Evolutionary conservation across 1,140 invertebrate genomes (phyloP), one percentile per base, ranked within the genome.

Genomic region (Pseudomyrmex gracilis): DNA sequence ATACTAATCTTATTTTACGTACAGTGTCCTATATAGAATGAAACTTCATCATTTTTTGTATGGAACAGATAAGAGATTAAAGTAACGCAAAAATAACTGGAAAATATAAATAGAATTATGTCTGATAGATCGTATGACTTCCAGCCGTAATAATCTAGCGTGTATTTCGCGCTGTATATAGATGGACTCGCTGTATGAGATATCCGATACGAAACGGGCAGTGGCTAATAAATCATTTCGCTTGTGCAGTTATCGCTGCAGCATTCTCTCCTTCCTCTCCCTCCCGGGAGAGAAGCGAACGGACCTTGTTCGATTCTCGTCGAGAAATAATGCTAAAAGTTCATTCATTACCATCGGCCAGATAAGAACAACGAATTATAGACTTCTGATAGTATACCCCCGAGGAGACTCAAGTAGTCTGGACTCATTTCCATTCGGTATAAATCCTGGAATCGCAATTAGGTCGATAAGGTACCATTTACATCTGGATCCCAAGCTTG

Each of bases 321-420:
- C 80, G 82, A 84, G 67, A 87, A 87, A 87, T 87, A 87, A 87
- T 82, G 83, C 61, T 85, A 88, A 88, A 88, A 87, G 87, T 87
- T 88, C 87, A 85, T 88, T 88, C 87, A 58, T 88, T 88, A 87
- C 76, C 60, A 82, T 87, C 74, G 70, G 45, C 71, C 22, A 87
- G 87, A 88, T 88, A 88, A 88, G 86, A 15, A 49, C 64, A 74
- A 87, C 85, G 74, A 87, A 85, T 88, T 88, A 88, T 85, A 76
- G 87, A 88, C 85, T 88, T 55, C 64, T 76, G 87, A 87, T 88
- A 87, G 82, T 87, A 82, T 77, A 68, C 85, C 82, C 86, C 15
- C 74, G 76, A 87, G 74, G 53, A 53, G 74, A 34, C 47, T 53
- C 73, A 60, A 49, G 61, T 66, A 70, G 82, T 67, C 55, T 47